Base-by-base conservation (phyloP, 2,888 invertebrate species). In the Chalcosyrphus nemorum region DNA sequence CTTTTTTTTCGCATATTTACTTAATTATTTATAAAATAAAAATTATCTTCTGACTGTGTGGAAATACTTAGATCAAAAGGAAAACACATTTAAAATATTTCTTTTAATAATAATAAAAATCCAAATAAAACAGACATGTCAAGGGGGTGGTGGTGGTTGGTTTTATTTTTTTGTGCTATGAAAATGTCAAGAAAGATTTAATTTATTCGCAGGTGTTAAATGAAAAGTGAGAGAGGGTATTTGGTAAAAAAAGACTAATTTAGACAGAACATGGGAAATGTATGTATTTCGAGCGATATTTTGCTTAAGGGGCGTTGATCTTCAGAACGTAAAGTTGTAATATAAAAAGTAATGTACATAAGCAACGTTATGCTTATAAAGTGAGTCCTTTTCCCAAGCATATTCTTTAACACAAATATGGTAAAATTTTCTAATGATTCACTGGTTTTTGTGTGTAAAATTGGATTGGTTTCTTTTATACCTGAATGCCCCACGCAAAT, bases 51-150 rank as follows among this genome's bases (percentile, higher is more conserved):
- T 6, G 15, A 15, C 15, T 9, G 24, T 6, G 15, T n/a, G n/a
- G n/a, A n/a, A n/a, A n/a, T n/a, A n/a, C n/a, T n/a, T n/a, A 65
- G 65, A 65, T 65, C 65, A 65, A 52, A 65, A 11, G 24, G 24
- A 65, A 52, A 13, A n/a, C 45, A 7, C 24, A 29, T 45, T 11
- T 17, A 24, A 61, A 32, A 29, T 45, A 32, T 38, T 13, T 41
- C 41, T 6, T 35, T 45, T 15, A 45, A 24, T 32, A n/a, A n/a
- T 56, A 17, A 13, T 29, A 29, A 2, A 43, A 29, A 45, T 29
- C 21, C 11, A 15, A 45, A 35, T 27, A 3, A 54, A 32, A 19
- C 19, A 41, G 54, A 57, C 45, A 47, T 17, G 7, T n/a, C 27
- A 15, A 6, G 1, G 11, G 4, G 15, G 24, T 0, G 43, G 32